Percentiles rank a stretch among this genome's conserved stretches.
phyloP scores from a whole-genome alignment of 1,140 invertebrate genomes.

The Drosophila mauritiana region DNA sequence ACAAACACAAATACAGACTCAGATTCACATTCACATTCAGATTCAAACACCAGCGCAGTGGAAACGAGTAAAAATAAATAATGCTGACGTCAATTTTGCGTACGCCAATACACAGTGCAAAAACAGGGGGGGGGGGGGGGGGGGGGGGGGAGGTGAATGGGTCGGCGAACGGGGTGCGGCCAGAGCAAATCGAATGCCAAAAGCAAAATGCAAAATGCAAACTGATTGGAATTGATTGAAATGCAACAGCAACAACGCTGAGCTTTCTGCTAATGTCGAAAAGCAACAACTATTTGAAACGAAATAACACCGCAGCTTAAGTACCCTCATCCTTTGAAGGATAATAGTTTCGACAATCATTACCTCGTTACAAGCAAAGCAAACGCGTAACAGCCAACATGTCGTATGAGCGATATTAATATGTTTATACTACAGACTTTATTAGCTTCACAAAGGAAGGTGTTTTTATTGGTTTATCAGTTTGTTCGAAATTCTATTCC shows the following conservation, averaged over 20 bases:
- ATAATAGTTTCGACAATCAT: neutral
- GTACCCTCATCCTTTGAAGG: neutral
- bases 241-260: slow-evolving; percentile 54
- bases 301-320: neutral
- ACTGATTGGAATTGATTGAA: slow-evolving; percentile 79
- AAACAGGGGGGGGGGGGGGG: neutral
- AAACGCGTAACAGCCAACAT: neutral
- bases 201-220: slow-evolving; percentile 62
- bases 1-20: neutral
- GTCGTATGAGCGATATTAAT: slow-evolving; percentile 1
- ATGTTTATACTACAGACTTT: too few species aligned
- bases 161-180: neutral
- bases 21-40: too few species aligned
- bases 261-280: slow-evolving; percentile 39
- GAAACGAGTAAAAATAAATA: slow-evolving; percentile 75
- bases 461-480: too few species aligned
- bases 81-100: slow-evolving; percentile 85
- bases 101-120: slow-evolving; percentile 38
- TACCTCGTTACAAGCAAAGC: too few species aligned
- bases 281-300: slow-evolving; percentile 4
- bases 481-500: too few species aligned
- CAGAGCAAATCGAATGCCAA: slow-evolving; percentile 36
- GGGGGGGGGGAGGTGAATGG: neutral
- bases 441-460: too few species aligned
- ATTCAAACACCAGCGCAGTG: slow-evolving; percentile 49